These are phyloP conservation scores for Coracias cyanogaster DNA, from an alignment of 2,797 vertebrate genomes.

Conservation along the genomic window DNA sequence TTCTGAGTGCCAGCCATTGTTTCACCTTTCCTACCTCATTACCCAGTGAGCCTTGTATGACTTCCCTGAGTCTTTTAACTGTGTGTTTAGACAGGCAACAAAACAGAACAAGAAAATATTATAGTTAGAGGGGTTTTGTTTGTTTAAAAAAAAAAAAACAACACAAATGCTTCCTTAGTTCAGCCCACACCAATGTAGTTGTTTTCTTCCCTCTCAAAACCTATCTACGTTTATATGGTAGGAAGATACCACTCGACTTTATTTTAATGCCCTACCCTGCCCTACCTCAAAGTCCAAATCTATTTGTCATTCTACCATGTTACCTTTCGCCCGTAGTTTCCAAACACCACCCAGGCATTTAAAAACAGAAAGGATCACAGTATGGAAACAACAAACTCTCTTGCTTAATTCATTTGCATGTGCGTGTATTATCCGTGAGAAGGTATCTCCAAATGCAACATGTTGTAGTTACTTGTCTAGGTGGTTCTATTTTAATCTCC, in stretches of 20 bases:
- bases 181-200: not conserved
- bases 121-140: not conserved
- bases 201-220: not conserved
- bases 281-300: conserved; percentile 32
- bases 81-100: not conserved
- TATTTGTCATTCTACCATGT: conserved; percentile 3
- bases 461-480: not conserved
- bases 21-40: not conserved
- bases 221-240: not conserved
- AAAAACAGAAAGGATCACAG: conserved; percentile 7
- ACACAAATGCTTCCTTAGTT: not conserved
- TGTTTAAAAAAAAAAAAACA: not conserved
- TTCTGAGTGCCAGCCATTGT: not conserved
- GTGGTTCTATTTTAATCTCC: conserved; percentile 50
- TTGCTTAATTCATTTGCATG: conserved; percentile 18
- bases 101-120: not conserved
- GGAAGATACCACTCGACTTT: not conserved
- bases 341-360: conserved; percentile 20
- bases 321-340: conserved; percentile 33
- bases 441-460: not conserved
- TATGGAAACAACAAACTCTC: conserved; percentile 15
- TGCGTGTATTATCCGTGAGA: not conserved
- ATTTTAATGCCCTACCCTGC: conserved; percentile 34
- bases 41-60: not conserved
- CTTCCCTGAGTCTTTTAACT: not conserved